Base-by-base conservation (phyloP, 2,113 vertebrate species). In the Elgaria multicarinata region DNA sequence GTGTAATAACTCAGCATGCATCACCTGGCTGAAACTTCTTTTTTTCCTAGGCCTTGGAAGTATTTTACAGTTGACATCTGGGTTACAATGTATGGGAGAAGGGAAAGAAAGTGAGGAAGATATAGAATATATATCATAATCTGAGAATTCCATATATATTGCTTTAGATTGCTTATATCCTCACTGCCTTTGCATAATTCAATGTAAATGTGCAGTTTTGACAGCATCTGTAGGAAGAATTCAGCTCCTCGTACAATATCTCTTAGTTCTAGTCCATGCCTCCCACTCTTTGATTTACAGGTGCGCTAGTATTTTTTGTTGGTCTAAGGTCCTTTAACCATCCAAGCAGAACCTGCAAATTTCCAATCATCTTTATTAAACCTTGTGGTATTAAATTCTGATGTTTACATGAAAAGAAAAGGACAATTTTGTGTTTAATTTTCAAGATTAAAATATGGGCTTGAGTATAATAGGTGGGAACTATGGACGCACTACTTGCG, bases 61-160 rank as follows among this genome's bases (percentile, higher is more conserved):
- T 31, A 50, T 92, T 94, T 95, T 88, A 87, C 67, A 89, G 58
- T 83, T 94, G 92, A 87, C 84, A 94, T 92, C 92, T 95, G 94
- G 92, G 86, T 86, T 87, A 7, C 62, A 85, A 83, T 77, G 78
- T 74, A 91, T 2, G 83, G 44, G 33, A 22, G 0, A 13, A 50
- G 87, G 92, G 20, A 0, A 9, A n/a, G 89, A 92, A 84, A 46
- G 24, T 31, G 0, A 9, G 39, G 89, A 92, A 84, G n/a, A 26
- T 31, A 79, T 83, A 82, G 22, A 74, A 64, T 3, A 20, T 22
- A 28, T 7, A 16, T n/a, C 12, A 7, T 53, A 53, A 10, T 12
- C 58, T 22, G 20, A 62, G 12, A 62, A 62, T 62, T 3, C 18
- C 58, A 22, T 62, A 62, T 62, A 62, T 62, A 62, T 95, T 67